Percentiles rank a stretch among this genome's conserved stretches.
phyloP scores from a whole-genome alignment of 1,140 invertebrate species.

The Ceratina japonica region DNA sequence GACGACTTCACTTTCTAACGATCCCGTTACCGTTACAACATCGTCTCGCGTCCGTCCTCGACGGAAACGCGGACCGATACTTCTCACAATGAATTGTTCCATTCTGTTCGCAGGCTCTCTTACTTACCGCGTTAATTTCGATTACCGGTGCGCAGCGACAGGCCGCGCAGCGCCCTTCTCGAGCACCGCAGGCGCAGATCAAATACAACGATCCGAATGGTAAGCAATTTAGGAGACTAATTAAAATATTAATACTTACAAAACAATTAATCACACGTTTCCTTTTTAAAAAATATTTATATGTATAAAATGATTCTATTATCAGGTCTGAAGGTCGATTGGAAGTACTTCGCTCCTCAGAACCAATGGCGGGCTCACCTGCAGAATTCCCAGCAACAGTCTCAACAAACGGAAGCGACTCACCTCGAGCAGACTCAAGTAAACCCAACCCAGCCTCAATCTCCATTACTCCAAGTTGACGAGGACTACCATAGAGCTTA shows the following conservation, averaged over 20 bases:
- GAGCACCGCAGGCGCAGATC: conserved; percentile 67
- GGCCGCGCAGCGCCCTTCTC: conserved; percentile 50
- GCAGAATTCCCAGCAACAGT: conserved; percentile 49
- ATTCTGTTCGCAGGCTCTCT: conserved; percentile 63
- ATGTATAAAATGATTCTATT: neutral
- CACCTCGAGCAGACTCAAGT: conserved; percentile 17
- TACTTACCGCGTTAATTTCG: conserved; percentile 58
- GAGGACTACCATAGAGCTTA: conserved; percentile 61
- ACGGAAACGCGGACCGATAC: no score
- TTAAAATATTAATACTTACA: no score
- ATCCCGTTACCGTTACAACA: conserved; percentile 43
- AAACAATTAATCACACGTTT: no score
- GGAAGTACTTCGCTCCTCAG: conserved; percentile 66
- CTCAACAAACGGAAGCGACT: conserved; percentile 56
- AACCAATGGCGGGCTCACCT: conserved; percentile 58
- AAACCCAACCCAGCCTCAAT: neutral
- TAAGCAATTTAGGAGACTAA: conserved; percentile 43
- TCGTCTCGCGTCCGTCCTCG: conserved; percentile 8
- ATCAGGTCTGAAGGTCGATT: conserved; percentile 69
- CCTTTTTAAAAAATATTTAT: no score
- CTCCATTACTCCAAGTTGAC: conserved; percentile 9
- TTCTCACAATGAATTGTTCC: neutral
- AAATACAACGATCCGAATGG: conserved; percentile 72
- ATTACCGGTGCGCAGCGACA: conserved; percentile 58
- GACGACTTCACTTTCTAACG: conserved; percentile 52